Evolutionary conservation across 2,113 vertebrate genomes (phyloP).

Genomic region (Copsychus sechellarum): DNA sequence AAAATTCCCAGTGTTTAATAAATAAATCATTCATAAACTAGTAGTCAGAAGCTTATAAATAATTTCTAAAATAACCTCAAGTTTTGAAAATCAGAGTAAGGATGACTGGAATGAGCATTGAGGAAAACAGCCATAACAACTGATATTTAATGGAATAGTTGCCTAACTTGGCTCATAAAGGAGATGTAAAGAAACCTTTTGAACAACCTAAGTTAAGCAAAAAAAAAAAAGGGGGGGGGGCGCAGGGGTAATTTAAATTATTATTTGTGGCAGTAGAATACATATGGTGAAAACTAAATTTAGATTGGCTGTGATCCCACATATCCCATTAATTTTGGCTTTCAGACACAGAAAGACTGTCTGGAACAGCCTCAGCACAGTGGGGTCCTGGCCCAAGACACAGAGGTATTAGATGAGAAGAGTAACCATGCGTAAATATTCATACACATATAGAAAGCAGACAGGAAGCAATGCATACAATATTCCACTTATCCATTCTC

Average conservation of each 20-base stretch:
- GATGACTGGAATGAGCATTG: not conserved
- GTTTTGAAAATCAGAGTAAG: not conserved
- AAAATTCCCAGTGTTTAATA: not conserved
- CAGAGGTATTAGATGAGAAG: not conserved
- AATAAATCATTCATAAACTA: not conserved
- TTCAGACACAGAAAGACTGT: not conserved
- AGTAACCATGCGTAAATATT: not conserved
- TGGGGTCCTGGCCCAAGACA: constrained; percentile 19
- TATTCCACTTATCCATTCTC: not conserved
- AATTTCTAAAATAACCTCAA: not conserved
- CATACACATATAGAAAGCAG: not conserved
- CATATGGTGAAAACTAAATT: constrained; percentile 31
- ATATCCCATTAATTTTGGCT: constrained; percentile 24
- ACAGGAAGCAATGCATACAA: not conserved
- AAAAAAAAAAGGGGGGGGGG: not conserved
- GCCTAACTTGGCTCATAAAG: not conserved
- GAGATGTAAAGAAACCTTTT: not conserved
- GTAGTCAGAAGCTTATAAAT: not conserved
- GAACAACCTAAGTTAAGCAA: not conserved
- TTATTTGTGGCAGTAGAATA: not conserved
- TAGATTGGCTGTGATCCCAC: constrained; percentile 19
- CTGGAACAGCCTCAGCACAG: constrained; percentile 27
- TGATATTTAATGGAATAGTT: not conserved
- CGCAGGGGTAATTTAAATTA: not conserved
- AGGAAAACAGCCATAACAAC: not conserved